These are phyloP conservation scores for Xylota segnis DNA, from an alignment of 2,888 invertebrate genomes.

Conservation along the genomic window DNA sequence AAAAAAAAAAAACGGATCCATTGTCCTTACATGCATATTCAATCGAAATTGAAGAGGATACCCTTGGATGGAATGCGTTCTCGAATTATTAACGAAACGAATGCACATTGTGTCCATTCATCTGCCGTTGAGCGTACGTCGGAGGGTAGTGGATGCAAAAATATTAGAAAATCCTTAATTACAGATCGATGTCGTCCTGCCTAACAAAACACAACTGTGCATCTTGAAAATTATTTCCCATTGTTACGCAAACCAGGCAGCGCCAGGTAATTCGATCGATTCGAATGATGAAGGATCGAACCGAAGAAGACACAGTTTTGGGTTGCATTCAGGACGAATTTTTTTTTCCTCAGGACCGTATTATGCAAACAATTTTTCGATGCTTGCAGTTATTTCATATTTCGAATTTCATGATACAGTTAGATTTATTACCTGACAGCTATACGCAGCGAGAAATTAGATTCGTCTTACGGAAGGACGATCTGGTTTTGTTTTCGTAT, in stretches of 20 bases:
- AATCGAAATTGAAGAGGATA: constrained; percentile 63
- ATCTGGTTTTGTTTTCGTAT: constrained; percentile 7
- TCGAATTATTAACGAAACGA: constrained; percentile 60
- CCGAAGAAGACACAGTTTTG: constrained; percentile 57
- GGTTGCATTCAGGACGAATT: constrained; percentile 53
- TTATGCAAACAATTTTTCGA: constrained; percentile 66
- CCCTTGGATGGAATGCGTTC: constrained; percentile 38
- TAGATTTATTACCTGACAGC: constrained; percentile 70
- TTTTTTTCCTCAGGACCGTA: constrained; percentile 22
- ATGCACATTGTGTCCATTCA: constrained; percentile 68
- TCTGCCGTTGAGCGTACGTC: constrained; percentile 67
- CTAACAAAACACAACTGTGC: constrained; percentile 11
- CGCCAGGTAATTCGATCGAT: constrained; percentile 72
- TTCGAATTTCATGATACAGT: constrained; percentile 57
- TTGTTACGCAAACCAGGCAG: constrained; percentile 53
- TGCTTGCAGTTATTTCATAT: constrained; percentile 69
- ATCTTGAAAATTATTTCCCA: constrained; percentile 52
- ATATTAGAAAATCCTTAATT: constrained; percentile 57
- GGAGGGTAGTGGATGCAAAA: constrained; percentile 64
- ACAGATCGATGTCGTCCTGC: constrained; percentile 63
- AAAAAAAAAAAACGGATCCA: constrained; percentile 22
- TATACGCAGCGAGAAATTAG: constrained; percentile 55
- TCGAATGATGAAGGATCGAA: constrained; percentile 54
- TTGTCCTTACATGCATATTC: constrained; percentile 64
- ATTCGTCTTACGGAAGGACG: constrained; percentile 57